Evolutionary conservation across 2,113 vertebrate genomes (phyloP).

Genomic region (Trinectes maculatus): DNA sequence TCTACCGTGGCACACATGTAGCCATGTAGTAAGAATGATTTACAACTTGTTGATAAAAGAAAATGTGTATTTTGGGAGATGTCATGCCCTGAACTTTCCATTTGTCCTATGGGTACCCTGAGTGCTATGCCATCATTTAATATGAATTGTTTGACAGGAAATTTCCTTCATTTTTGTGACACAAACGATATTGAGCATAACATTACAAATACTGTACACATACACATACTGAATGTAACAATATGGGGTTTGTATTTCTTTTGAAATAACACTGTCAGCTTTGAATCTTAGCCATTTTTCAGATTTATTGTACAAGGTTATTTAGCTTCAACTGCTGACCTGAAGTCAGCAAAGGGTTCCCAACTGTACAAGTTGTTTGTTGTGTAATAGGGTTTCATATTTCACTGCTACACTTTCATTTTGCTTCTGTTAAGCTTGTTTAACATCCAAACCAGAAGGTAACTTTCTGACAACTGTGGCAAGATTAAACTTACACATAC

Average conservation of each 20-base stretch:
- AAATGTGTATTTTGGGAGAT: conserved; percentile 45
- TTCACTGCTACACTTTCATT: conserved; percentile 28
- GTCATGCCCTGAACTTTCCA: conserved; percentile 17
- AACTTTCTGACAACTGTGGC: conserved; percentile 22
- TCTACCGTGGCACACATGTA: conserved; percentile 37
- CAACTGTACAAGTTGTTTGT: neutral
- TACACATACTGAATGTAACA: conserved; percentile 39
- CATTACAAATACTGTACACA: conserved; percentile 30
- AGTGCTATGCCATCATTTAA: conserved; percentile 14
- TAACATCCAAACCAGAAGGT: conserved; percentile 28
- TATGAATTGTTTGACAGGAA: conserved; percentile 16
- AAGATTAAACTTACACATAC: conserved; percentile 56
- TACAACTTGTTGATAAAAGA: conserved; percentile 34
- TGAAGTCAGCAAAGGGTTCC: conserved; percentile 22
- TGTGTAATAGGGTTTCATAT: conserved; percentile 26
- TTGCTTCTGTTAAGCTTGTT: conserved; percentile 16
- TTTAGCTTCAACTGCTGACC: conserved; percentile 1
- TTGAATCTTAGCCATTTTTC: conserved; percentile 8
- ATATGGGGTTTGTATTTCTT: conserved; percentile 31
- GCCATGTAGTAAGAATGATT: conserved; percentile 42
- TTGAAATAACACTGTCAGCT: conserved; percentile 22
- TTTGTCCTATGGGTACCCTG: conserved; percentile 21
- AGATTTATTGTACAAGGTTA: conserved; percentile 30
- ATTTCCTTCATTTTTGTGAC: conserved; percentile 23
- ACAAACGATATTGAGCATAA: conserved; percentile 25